Base-by-base conservation (phyloP, 2,113 vertebrate genomes). In the Sorex araneus region DNA sequence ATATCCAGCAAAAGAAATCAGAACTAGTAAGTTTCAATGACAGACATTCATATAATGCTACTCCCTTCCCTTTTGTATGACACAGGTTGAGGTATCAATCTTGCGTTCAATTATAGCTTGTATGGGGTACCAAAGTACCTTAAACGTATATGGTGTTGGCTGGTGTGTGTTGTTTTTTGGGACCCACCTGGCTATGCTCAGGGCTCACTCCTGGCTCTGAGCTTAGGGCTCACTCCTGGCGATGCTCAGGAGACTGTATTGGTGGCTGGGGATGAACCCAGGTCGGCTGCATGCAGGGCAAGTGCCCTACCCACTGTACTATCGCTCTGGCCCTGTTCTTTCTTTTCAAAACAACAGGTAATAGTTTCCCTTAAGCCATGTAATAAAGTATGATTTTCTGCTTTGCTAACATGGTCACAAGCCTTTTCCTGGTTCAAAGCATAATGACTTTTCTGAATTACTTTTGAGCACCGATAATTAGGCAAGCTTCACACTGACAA, bases 381-480 rank as follows among this genome's bases (percentile, higher is more conserved):
- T 27, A 77, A 79, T 34, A 87, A 90, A 89, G 82, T 66, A 34
- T 1, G 12, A 2, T 21, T 36, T 90, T 74, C 50, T 73, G 67
- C 67, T 86, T 64, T 67, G 47, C 60, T 89, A 25, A 87, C 34
- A 93, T 6, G 47, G 87, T 40, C 83, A 77, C 18, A 73, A 32
- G 23, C 15, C 18, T 57, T 77, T 7, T 64, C 32, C 73, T 92
- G 63, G 90, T 73, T 71, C 87, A 54, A 80, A 89, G n/a, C 54
- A n/a, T 50, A 87, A 89, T 5, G 3, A 80, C n/a, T 34, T 71
- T 70, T 82, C 27, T 13, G 36, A 92, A 84, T 76, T 21, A 40
- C 47, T 64, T 70, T 54, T 63, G 30, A 76, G 78, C 57, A 66
- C 47, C 71, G 13, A 8, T 45, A 89, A 93, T 74, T 66, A 84